These are phyloP conservation scores for Chironomus tentans DNA, from an alignment of 2,888 invertebrate genomes.

Conservation along the genomic window DNA sequence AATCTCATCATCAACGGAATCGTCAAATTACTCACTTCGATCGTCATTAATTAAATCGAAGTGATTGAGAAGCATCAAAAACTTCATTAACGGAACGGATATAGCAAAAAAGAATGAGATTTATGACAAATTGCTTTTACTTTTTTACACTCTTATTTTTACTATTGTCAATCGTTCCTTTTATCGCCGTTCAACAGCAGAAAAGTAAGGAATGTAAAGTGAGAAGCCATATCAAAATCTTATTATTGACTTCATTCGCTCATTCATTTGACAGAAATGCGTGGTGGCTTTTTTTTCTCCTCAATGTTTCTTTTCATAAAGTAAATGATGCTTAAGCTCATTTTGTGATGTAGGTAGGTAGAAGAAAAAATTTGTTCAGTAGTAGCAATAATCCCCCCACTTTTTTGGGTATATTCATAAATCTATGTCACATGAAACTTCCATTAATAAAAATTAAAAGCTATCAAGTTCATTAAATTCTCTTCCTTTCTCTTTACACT, in stretches of 20 bases:
- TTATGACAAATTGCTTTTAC: neutral
- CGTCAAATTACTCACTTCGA: neutral
- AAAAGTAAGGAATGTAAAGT: neutral
- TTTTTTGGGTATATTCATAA: neutral
- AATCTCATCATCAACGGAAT: neutral
- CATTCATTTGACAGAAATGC: neutral
- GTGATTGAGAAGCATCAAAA: neutral
- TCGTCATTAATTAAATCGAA: slow-evolving; percentile 2
- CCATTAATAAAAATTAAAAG: slow-evolving; percentile 18
- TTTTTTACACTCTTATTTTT: neutral
- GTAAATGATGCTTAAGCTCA: neutral
- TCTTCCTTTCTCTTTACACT: neutral
- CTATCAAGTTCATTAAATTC: slow-evolving; percentile 13
- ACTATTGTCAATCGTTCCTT: neutral
- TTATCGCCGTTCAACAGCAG: too few species aligned
- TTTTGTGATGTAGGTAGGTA: too few species aligned
- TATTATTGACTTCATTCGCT: neutral
- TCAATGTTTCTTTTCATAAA: neutral
- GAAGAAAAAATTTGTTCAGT: too few species aligned
- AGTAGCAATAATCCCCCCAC: too few species aligned
- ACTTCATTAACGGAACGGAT: slow-evolving; percentile 1
- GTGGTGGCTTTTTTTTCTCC: too few species aligned
- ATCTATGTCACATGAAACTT: slow-evolving; percentile 8
- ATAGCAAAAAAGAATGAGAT: neutral
- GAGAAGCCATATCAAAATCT: neutral